Base-by-base conservation (phyloP, 64 coral and sea anemone genomes). In the Montipora efflorescens region DNA sequence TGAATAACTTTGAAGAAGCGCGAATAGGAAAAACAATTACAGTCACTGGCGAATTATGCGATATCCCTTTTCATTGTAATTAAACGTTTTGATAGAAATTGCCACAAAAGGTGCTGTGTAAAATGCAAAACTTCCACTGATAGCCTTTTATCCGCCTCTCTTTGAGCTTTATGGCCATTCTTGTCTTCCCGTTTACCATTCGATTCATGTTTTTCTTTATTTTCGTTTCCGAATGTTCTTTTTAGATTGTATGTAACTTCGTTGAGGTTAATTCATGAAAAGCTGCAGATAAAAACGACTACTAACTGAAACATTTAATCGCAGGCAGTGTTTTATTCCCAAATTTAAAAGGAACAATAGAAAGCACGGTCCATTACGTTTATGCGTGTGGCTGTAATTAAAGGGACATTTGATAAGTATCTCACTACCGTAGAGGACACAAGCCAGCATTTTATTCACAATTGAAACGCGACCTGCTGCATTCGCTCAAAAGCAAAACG, bases 71-170 rank as follows among this genome's bases (percentile, higher is more conserved):
- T 36, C 2, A 36, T 36, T 36, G 36, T 36, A 36, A 36, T 36
- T 36, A 36, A 36, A 36, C 36, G 2, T 36, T 36, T 57, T 8
- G 11, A 70, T 46, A 5, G 62, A 72, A 47, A 86, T 70, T 21
- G 47, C 47, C 9, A 45, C 48, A 6, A 36, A 36, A 72, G 14
- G 18, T 11, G 22, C 18, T 72, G 46, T 52, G 70, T 12, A 50
- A 52, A 36, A 86, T 72, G 44, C 66, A 49, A 47, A 86, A 86
- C 45, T 22, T 71, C 51, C 36, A 49, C 67, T 21, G 68, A 84
- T 86, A 70, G 66, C 64, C 28, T 70, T 86, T 86, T 86, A 71
- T 71, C 18, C 6, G 25, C 55, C 8, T 84, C 18, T 43, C 16
- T 19, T 5, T 13, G 25, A 84, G 81, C 5, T 84, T 84, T 68